Evolutionary conservation across 2,888 invertebrate species (phyloP), one percentile per base, ranked within the genome.

Genomic region (Drosophila lutescens): DNA sequence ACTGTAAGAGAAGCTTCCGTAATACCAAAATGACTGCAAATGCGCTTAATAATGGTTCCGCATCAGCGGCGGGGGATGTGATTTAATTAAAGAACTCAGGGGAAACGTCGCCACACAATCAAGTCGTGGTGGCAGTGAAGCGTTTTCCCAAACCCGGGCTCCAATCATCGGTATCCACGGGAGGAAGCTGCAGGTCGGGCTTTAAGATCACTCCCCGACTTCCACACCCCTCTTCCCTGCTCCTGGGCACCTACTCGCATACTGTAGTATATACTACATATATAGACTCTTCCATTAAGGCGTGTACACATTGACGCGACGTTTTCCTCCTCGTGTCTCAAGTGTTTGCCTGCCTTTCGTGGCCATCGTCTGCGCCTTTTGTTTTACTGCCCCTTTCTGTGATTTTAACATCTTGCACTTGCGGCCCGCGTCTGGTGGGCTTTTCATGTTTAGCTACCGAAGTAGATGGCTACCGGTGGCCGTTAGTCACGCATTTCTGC

Each of bases 241-340:
- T 77, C 78, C 78, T 77, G 63, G n/a, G 17, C 47, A 59, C 40
- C 36, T 30, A 50, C 30, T 15, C 17, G 5, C 10, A 43, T 20
- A 43, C 44, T 34, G 2, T n/a, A n/a, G n/a, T n/a, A n/a, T 8
- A 13, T 4, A 1, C 43, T 2, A 20, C n/a, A 40, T 30, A 20
- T 87, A 84, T 90, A 83, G 90, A 87, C 90, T 80, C 80, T 90
- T 90, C 90, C 91, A 91, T 91, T 91, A 91, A 91, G 91, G 79
- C 90, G 86, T 88, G 89, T 86, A 89, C 90, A 90, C 90, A 90
- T 87, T 88, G 90, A 86, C 84, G 88, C 88, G 89, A 85, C 88
- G 86, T 78, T 55, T 65, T 56, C 58, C 44, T 67, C 50, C 36
- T 26, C 60, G 71, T 55, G 74, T 71, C 72, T 85, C 75, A 79